Conservation (phyloP, 1,140 invertebrate species). For the Rhagoletis pomonella region DNA sequence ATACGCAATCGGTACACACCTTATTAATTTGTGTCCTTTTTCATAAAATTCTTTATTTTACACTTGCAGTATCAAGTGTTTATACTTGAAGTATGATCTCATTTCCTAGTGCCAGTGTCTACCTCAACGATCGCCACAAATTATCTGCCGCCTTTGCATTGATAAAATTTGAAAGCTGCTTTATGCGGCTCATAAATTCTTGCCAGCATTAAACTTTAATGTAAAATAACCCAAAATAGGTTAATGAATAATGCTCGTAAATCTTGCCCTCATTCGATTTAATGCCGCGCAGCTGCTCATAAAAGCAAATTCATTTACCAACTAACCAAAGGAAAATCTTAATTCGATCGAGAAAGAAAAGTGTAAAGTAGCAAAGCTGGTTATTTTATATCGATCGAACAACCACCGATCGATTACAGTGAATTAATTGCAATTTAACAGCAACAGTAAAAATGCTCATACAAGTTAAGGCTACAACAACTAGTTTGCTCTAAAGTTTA, state of each 20-base stretch:
- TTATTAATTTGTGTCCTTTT: no score
- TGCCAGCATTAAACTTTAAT: not conserved
- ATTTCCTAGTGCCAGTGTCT: no score
- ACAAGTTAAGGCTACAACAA: not conserved
- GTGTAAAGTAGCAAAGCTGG: slow-evolving; percentile 22
- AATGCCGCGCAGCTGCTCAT: not conserved
- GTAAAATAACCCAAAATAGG: not conserved
- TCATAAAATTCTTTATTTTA: no score
- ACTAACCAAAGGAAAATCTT: not conserved
- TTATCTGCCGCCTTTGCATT: no score
- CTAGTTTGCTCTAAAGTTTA: not conserved
- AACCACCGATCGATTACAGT: slow-evolving; percentile 7
- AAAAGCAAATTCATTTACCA: slow-evolving; percentile 1
- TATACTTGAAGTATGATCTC: no score
- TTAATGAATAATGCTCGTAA: slow-evolving; percentile 45
- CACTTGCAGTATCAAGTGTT: no score
- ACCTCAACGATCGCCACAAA: no score
- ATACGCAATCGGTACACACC: no score
- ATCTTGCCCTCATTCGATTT: slow-evolving; percentile 37
- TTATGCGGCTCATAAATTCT: not conserved
- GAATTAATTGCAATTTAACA: slow-evolving; percentile 42
- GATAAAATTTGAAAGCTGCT: no score
- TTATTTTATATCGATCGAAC: slow-evolving; percentile 33
- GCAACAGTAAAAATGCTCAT: slow-evolving; percentile 12
- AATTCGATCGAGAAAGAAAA: not conserved